Base-by-base conservation (phyloP, 2,888 invertebrate genomes). In the Copidosoma aretas region DNA sequence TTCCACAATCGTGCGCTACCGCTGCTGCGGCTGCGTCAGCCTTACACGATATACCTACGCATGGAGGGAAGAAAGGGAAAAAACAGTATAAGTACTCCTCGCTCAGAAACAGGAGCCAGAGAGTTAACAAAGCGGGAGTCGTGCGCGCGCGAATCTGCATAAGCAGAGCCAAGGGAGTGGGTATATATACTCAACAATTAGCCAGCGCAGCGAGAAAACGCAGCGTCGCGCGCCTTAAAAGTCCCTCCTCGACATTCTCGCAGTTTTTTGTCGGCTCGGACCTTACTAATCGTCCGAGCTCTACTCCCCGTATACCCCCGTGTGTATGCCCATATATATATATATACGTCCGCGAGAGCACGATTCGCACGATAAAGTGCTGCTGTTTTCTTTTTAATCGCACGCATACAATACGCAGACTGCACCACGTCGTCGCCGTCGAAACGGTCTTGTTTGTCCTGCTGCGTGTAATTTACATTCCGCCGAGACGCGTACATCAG, bases 241-340 rank as follows among this genome's bases (percentile, higher is more conserved):
- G 32, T 32, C 32, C 32, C 8, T 32, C 43, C 1, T 57, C 14
- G 19, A 39, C 32, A 32, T 32, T 32, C 54, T 14, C 17, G 58
- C 53, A 49, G 54, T 25, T 67, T 67, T 67, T 63, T 53, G 67
- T 15, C 59, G 25, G 14, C 22, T 43, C 24, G 25, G 58, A 25
- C 46, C 49, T 67, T 59, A 43, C 62, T 66, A 66, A 66, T 66
- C 51, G 56, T n/a, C n/a, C n/a, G n/a, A n/a, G 49, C 43, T n/a
- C n/a, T n/a, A n/a, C n/a, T n/a, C n/a, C n/a, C n/a, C n/a, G n/a
- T n/a, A n/a, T n/a, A n/a, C n/a, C 41, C 57, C 54, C 43, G 41
- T 46, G 59, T 54, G 53, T 21, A 63, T 53, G n/a, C n/a, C n/a
- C n/a, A 39, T 53, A 56, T 67, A 63, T 62, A 32, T 15, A 49